Evolutionary conservation across 1,140 invertebrate species (phyloP), one percentile per base, ranked within the genome.

Genomic region (Agraylea sexmaculata): DNA sequence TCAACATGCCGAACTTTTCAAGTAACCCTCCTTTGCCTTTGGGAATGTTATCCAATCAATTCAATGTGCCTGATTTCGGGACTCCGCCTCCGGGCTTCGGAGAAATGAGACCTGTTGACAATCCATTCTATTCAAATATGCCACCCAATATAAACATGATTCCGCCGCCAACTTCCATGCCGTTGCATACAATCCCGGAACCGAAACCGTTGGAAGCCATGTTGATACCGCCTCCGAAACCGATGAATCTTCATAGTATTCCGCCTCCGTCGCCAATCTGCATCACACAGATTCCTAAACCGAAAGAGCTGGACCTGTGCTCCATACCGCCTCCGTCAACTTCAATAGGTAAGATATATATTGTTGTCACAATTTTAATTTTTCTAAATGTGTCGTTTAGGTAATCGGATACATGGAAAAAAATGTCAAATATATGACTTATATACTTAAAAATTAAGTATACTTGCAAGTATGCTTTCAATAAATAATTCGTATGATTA

Each of bases 241-340:
- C 53, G 4, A 58, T 56, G 52, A 58, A 61, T 45, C 41, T 55
- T n/a, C 53, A 57, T 23, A 54, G 57, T 13, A 56, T 62, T 40
- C 57, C 58, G 4, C 54, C 57, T 6, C 56, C 64, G 21, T 49
- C 54, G 47, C 54, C 57, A 4, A 48, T 56, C 7, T 46, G 53
- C 13, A 33, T 58, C 5, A 60, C 53, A 11, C 53, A 53, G 23
- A 59, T 56, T 20, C 51, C 58, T 1, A 55, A 57, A 35, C 51
- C 57, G 5, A 59, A 58, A 27, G 58, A 66, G 18, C 30, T 59
- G 38, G 56, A 62, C 23, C 40, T 51, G n/a, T 47, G 52, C 31
- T 57, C 53, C 23, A 55, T 57, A 30, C 53, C 53, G 16, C 47
- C 53, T 19, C 53, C 56, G 16, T 49, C 53, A 4, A 54, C 52